A percentile compares a stretch with the other conserved stretches of the same genome.
These are phyloP conservation scores for Tetheella fluctuosa DNA, from an alignment of 2,888 invertebrate species.

Conservation along the genomic window DNA sequence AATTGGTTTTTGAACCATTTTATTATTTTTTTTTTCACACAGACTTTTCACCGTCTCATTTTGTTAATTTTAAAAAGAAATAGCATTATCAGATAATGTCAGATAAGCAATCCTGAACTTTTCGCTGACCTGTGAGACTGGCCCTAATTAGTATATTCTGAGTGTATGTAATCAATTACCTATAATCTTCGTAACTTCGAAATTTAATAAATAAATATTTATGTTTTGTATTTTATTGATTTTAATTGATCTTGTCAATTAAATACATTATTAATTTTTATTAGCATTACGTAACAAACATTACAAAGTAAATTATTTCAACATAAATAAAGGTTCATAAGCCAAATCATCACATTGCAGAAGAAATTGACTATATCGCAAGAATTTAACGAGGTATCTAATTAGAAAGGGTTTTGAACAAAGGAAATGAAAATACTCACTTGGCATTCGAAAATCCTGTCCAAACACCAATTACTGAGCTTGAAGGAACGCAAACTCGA, in stretches of 20 bases:
- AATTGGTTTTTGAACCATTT: too few species aligned
- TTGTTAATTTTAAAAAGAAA: too few species aligned
- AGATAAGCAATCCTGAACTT: too few species aligned
- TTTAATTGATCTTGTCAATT: conserved; percentile 9
- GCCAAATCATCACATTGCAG: neutral
- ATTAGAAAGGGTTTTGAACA: conserved; percentile 18
- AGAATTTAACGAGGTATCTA: conserved; percentile 11
- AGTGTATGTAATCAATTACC: too few species aligned
- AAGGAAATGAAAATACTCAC: conserved; percentile 33
- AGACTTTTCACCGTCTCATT: too few species aligned
- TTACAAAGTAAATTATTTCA: neutral
- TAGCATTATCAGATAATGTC: too few species aligned
- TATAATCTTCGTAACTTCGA: too few species aligned
- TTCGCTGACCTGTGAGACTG: too few species aligned
- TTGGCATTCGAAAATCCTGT: conserved; percentile 40
- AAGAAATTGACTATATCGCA: conserved; percentile 7
- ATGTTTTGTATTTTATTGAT: too few species aligned
- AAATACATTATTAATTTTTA: neutral
- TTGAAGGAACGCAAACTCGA: neutral
- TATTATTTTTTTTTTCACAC: too few species aligned
- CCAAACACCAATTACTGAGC: conserved; percentile 19
- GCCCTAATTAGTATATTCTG: too few species aligned
- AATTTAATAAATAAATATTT: too few species aligned
- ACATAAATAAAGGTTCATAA: neutral
- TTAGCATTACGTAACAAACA: neutral